Conservation (phyloP, 2,113 vertebrate species). For the Thinocorus orbignyianus region DNA sequence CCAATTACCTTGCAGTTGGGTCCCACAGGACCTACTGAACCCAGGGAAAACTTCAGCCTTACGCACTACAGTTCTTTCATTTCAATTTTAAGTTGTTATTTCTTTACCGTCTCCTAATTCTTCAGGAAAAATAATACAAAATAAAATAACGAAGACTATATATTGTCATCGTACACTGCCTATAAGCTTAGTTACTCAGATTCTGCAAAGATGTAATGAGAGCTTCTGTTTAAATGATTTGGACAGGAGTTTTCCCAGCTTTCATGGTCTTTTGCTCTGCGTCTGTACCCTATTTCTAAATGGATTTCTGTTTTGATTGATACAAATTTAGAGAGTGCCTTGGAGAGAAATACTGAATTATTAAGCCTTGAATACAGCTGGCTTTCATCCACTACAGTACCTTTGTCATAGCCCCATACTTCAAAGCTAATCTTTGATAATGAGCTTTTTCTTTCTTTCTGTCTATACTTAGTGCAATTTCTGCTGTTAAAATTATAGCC, state of each 20-base stretch:
- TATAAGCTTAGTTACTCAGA: background rate
- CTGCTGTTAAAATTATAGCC: conserved; percentile 44
- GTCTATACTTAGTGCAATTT: conserved; percentile 1
- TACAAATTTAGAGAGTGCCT: conserved; percentile 31
- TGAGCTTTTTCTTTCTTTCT: conserved; percentile 23
- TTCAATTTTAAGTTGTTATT: background rate
- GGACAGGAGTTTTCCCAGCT: background rate
- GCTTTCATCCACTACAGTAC: conserved; percentile 52
- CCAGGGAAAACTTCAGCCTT: background rate
- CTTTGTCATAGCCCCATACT: conserved; percentile 37
- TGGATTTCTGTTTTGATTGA: conserved; percentile 53
- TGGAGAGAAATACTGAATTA: conserved; percentile 44
- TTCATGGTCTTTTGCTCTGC: conserved; percentile 20
- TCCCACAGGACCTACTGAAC: background rate
- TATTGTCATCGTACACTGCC: background rate
- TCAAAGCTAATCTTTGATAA: conserved; percentile 65
- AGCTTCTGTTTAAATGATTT: background rate
- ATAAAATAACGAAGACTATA: background rate
- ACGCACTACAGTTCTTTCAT: background rate
- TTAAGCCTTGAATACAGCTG: conserved; percentile 46
- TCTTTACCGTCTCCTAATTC: background rate
- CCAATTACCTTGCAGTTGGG: background rate
- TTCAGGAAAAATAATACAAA: background rate
- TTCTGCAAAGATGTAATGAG: background rate
- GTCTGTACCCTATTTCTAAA: conserved; percentile 23